These are phyloP conservation scores for Raphicerus campestris DNA, from an alignment of 2,113 vertebrate species.

Conservation along the genomic window DNA sequence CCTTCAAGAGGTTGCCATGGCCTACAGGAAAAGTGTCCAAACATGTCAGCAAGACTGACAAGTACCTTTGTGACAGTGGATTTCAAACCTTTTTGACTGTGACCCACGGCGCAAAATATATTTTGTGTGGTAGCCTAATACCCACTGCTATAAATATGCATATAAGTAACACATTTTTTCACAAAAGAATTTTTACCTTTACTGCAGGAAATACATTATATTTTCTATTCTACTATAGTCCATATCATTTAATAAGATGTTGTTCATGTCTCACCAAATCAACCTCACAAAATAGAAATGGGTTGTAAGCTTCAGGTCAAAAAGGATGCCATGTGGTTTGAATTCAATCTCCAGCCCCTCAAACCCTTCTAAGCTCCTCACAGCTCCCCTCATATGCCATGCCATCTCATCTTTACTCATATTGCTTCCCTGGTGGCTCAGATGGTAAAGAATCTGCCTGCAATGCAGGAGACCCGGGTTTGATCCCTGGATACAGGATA, in stretches of 20 bases:
- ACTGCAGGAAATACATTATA: background rate
- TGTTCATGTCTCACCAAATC: background rate
- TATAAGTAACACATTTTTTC: background rate
- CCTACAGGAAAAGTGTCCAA: conserved; percentile 45
- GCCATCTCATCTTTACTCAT: too few relatives aligned
- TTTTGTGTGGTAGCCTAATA: background rate
- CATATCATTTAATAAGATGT: background rate
- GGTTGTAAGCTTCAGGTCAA: background rate
- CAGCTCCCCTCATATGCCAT: too few relatives aligned
- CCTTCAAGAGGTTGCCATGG: conserved; percentile 14
- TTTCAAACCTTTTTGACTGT: conserved; percentile 18
- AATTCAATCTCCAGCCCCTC: too few relatives aligned
- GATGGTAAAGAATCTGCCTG: too few relatives aligned
- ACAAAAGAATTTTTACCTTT: background rate
- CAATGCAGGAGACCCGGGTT: too few relatives aligned
- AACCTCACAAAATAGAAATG: background rate
- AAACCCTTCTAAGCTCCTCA: too few relatives aligned
- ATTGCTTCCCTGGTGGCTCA: too few relatives aligned
- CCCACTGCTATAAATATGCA: background rate
- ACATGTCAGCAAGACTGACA: background rate
- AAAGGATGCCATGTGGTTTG: too few relatives aligned
- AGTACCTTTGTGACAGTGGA: background rate
- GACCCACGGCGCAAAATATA: background rate
- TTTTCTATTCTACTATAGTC: background rate
- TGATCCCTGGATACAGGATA: too few relatives aligned